phyloP scores from a whole-genome alignment of 2,888 invertebrate species.

The Scaptomyza polygonia region DNA sequence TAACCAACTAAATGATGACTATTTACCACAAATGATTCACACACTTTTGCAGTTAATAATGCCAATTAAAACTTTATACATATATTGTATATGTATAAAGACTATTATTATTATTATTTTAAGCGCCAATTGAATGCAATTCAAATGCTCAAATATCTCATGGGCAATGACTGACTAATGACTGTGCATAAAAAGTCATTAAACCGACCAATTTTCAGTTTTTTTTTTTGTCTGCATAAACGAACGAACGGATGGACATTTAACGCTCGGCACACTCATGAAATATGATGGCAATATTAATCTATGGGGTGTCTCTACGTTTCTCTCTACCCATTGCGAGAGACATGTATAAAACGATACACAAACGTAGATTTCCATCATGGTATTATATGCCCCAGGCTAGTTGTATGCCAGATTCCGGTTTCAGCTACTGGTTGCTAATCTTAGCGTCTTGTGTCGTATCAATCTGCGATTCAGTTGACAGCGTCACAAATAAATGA shows the following conservation, averaged over 20 bases:
- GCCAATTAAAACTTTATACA: conserved; percentile 36
- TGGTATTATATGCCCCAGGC: conserved; percentile 37
- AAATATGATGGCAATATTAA: conserved; percentile 46
- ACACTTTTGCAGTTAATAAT: conserved; percentile 20
- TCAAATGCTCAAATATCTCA: conserved; percentile 43
- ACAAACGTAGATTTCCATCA: conserved; percentile 28
- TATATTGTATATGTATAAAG: conserved; percentile 13
- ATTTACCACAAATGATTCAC: conserved; percentile 43
- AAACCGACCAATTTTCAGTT: conserved; percentile 64
- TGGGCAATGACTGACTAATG: conserved; percentile 63
- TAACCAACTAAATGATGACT: conserved; percentile 33
- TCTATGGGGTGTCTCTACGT: conserved; percentile 24
- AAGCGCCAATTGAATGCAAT: conserved; percentile 36
- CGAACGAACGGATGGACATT: conserved; percentile 4
- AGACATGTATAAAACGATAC: conserved; percentile 6
- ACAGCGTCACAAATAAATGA: conserved; percentile 9
- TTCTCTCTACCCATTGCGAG: conserved; percentile 14
- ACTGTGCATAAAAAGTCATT: conserved; percentile 59
- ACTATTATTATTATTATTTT: conserved; percentile 19
- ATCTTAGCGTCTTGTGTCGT: conserved; percentile 52
- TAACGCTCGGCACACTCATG: conserved; percentile 29
- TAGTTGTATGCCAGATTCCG: conserved; percentile 24
- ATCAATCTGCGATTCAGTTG: conserved; percentile 58
- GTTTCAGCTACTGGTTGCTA: conserved; percentile 54
- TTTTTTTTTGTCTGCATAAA: conserved; percentile 5